phyloP scores from a whole-genome alignment of 1,140 invertebrate species.

The Neodiprion lecontei region DNA sequence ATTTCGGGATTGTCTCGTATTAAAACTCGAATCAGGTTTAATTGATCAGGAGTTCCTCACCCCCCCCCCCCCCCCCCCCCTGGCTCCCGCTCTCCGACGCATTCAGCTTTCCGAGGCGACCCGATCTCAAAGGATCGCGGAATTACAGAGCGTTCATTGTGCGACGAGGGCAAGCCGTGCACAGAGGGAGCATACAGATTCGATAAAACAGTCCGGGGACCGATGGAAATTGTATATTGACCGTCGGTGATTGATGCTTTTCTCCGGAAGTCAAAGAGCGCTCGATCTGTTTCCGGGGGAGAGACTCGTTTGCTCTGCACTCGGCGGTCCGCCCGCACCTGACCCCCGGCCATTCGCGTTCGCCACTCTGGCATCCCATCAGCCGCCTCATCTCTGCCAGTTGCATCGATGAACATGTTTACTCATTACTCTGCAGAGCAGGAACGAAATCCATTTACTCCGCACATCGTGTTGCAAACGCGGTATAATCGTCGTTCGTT shows the following conservation, averaged over 20 bases:
- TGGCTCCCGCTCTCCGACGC: conserved; percentile 5
- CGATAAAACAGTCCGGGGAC: background rate
- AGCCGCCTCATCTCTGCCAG: background rate
- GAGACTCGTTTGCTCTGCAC: background rate
- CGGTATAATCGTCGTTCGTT: no score
- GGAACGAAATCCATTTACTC: background rate
- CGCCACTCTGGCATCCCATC: background rate
- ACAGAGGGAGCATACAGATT: background rate
- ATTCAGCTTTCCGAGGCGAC: background rate
- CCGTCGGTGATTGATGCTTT: conserved; percentile 6
- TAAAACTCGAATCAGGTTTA: background rate
- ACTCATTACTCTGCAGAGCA: background rate
- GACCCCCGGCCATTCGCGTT: background rate
- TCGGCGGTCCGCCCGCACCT: background rate
- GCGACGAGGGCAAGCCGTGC: background rate
- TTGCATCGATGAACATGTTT: background rate
- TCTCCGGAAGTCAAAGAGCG: background rate
- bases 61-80: conserved; percentile 12
- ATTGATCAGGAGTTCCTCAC: background rate
- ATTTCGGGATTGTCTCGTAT: background rate
- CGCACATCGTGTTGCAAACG: no score
- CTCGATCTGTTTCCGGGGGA: background rate
- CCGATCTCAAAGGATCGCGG: conserved; percentile 16
- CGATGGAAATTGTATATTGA: background rate
- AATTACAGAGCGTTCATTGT: conserved; percentile 25